phyloP scores from a whole-genome alignment of 2,797 vertebrate species.

The Aselliscus stoliczkanus region DNA sequence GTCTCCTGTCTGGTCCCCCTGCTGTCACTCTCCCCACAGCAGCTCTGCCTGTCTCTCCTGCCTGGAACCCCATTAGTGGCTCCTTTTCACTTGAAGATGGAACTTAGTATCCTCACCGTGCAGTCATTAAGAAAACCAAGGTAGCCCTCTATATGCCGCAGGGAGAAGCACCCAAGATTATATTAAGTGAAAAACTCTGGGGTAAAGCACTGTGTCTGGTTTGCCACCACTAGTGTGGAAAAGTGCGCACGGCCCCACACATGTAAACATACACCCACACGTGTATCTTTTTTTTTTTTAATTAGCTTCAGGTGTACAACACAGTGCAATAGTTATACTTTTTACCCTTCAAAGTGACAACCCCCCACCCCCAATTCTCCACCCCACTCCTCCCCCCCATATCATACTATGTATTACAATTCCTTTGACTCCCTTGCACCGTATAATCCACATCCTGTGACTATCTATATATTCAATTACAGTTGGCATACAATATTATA shows the following conservation, averaged over 20 bases:
- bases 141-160: background rate
- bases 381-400: no score
- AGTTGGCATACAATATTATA: no score
- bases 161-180: background rate
- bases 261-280: no score
- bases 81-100: background rate
- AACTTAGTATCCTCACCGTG: background rate
- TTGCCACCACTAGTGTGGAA: background rate
- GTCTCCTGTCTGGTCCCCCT: background rate
- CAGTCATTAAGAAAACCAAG: background rate
- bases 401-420: no score
- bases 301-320: no score
- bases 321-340: no score
- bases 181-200: background rate
- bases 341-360: no score
- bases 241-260: accelerated
- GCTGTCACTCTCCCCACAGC: background rate
- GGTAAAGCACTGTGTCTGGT: background rate
- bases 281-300: no score
- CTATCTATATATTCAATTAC: no score
- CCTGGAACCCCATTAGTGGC: background rate
- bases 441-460: no score
- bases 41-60: background rate
- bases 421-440: no score
- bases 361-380: no score